Percentiles rank a stretch among this genome's conserved stretches.
Conservation (phyloP, 2,113 vertebrate species). For the Chinchilla lanigera region DNA sequence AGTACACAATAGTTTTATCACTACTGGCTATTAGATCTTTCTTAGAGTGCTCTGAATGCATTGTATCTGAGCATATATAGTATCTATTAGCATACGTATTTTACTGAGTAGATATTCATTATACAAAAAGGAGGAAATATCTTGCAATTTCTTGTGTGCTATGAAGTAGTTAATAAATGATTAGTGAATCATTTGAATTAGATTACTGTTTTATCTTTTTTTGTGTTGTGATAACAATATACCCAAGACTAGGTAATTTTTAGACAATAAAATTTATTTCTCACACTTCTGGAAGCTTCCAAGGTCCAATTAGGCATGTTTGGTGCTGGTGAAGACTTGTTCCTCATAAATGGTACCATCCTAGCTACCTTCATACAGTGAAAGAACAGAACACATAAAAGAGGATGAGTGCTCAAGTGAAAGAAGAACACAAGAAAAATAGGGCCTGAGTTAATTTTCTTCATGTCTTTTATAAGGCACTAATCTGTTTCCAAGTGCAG, state of each 20-base stretch:
- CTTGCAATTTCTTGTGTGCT: neutral
- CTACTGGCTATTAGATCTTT: neutral
- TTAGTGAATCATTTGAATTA: neutral
- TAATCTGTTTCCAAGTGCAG: neutral
- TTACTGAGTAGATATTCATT: neutral
- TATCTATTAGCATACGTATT: neutral
- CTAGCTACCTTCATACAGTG: neutral
- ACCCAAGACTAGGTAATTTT: neutral
- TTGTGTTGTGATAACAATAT: neutral
- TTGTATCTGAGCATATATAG: neutral
- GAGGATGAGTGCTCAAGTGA: neutral
- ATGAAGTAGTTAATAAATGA: neutral
- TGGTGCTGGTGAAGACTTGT: neutral
- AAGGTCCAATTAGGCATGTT: neutral
- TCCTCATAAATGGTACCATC: neutral
- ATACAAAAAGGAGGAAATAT: neutral
- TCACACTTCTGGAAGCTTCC: neutral
- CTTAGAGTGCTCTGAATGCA: neutral
- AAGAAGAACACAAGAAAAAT: too few species aligned
- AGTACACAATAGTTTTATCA: neutral
- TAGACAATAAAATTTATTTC: neutral
- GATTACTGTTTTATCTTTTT: neutral
- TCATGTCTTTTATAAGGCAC: neutral
- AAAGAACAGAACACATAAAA: neutral
- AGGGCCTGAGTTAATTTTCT: neutral